Evolutionary conservation across 2,888 invertebrate genomes (phyloP), one percentile per base, ranked within the genome.

Genomic region (Harmothoe impar): DNA sequence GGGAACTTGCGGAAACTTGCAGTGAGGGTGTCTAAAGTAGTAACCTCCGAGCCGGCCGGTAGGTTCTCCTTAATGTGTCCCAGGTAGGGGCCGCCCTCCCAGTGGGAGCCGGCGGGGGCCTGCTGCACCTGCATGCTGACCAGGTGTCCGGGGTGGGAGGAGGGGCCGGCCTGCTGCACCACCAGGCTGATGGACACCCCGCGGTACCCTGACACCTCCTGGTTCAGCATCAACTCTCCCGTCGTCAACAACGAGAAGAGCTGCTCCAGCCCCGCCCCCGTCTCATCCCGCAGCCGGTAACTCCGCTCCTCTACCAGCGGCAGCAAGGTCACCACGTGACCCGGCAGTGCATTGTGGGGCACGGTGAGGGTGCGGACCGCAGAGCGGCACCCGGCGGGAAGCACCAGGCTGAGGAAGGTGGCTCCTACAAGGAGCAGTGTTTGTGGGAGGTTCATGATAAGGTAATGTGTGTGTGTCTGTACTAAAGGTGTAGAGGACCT

Each of bases 1-100:
- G 72, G 77, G 31, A 89, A 89, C 52, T 77, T 78, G 15, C 51
- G 51, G 35, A 89, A 25, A 33, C 52, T 78, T 3, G 33, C 29
- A 12, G 51, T 51, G 0, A 89, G 72, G 12, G 51, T 31, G 10
- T 78, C 31, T 52, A 81, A 29, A 0, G 51, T 51, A 12, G 43
- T 77, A 0, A 89, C 89, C 3, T 33, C 29, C 17, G 51, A 52
- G 3, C 89, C 89, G 43, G 78, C 23, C 20, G 89, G 81, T 25
- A 52, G 31, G 54, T 89, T 89, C 29, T 89, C 89, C 23, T 12
- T 77, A 29, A 89, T 77, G 54, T 77, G 77, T 29, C 89, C 89
- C 7, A 51, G 29, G 54, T 43, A 89, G 20, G 89, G 89, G 54
- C 78, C 78, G 23, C 89, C 89, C 23, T 77, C 78, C 17, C 78